Base-by-base conservation (phyloP, 2,888 invertebrate genomes). In the Heliconius hortense region DNA sequence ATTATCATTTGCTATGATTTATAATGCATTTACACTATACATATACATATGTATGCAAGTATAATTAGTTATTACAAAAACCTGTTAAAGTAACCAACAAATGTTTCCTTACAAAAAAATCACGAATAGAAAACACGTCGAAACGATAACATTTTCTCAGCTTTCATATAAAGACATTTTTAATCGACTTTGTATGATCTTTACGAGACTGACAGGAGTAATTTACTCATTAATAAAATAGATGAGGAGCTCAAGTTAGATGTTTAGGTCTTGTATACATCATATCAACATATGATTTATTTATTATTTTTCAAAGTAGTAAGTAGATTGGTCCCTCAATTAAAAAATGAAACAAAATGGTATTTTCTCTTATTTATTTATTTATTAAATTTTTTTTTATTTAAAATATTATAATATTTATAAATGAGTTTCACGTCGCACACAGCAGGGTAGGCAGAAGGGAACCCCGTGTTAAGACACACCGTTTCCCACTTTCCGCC, bases 201-300 rank as follows among this genome's bases (percentile, higher is more conserved):
- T 82, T 80, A 81, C 76, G 77, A 78, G 77, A 78, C 82, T 82
- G 82, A 84, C 86, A 84, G 84, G 86, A 82, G 80, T 80, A 82
- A 82, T 89, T 89, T 87, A 86, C 87, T 87, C 86, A 88, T 90
- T 88, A 87, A 84, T 82, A 77, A 88, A 86, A 89, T 88, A 83
- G 84, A 85, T 82, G 84, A 84, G 81, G 82, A 81, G 83, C 82
- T 81, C 79, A 77, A 78, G 82, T 78, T 79, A 76, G 78, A 68
- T 72, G 75, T 76, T 76, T 76, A 78, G 72, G 73, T 31, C 69
- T 76, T 78, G 26, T 48, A 60, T 48, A 48, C 71, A 77, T 63
- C 53, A 53, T 24, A 71, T 3, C 2, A 2, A 26, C 13, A 71
- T 39, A 24, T 18, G 4, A 35, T n/a, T 59, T 35, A 1, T 31